Base-by-base conservation (phyloP, 1,140 invertebrate genomes). In the Lysiphlebus fabarum region DNA sequence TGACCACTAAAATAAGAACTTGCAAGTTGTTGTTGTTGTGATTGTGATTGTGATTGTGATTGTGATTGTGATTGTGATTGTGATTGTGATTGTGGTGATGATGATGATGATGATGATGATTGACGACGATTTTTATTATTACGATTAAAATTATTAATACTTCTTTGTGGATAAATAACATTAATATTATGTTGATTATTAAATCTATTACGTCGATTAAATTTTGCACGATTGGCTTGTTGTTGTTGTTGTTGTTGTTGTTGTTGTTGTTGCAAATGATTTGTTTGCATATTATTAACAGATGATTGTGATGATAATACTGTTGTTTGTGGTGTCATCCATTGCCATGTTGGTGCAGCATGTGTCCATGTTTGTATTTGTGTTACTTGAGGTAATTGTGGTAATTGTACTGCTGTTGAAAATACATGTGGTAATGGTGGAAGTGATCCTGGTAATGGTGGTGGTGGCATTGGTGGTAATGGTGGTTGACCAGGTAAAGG, bases 401-500 rank as follows among this genome's bases (percentile, higher is more conserved):
- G 9, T 45, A 45, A 9, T 14, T 45, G 56, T 40, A 48, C 26
- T 40, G 51, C 44, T 4, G 48, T 26, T 26, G 48, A 17, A 34
- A 73, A 80, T 34, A 78, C 68, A 55, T 75, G 74, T 12, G 75
- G 73, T 12, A 76, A 76, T 5, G 78, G 76, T 34, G 77, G 77
- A 6, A 74, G 60, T 38, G 72, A 65, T 4, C 64, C 70, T 2
- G 69, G 61, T 4, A 76, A 75, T 6, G 76, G 61, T 4, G 77
- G 76, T 6, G 76, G 78, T 36, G 77, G 76, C 75, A 79, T 78
- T 7, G 75, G 74, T 37, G 78, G 78, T 42, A 80, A 60, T 2
- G 78, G 78, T 26, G 78, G 78, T 55, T 80, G 78, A 5, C 78
- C 76, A 1, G 78, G 77, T 26, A 78, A 62, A 6, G 76, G 76